Conservation (phyloP, 2,888 invertebrate genomes). For the Rotaria socialis region DNA sequence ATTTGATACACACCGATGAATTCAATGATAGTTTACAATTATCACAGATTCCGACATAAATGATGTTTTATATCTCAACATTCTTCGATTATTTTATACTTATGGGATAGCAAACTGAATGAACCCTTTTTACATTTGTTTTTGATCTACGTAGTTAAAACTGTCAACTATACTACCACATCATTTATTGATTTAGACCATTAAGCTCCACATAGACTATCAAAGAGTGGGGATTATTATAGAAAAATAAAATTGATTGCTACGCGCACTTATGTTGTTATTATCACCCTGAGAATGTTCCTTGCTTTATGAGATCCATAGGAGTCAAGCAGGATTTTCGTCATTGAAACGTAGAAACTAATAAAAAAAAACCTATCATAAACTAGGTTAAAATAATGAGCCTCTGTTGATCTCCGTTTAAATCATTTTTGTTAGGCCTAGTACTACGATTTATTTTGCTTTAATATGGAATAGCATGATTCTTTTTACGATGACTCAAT, state of each 20-base stretch:
- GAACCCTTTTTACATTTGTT: not conserved
- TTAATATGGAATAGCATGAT: no score
- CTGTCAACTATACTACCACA: not conserved
- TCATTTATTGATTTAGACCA: no score
- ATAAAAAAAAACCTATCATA: not conserved
- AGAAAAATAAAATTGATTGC: not conserved
- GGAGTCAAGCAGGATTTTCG: not conserved
- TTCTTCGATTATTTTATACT: no score
- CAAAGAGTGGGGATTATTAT: not conserved
- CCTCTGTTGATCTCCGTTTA: not conserved
- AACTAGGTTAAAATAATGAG: not conserved
- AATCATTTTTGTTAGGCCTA: not conserved
- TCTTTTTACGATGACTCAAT: no score
- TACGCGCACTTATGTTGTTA: not conserved
- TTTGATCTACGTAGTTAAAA: not conserved
- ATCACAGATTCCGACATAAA: no score
- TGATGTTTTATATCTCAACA: no score
- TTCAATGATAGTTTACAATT: no score
- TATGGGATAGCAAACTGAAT: no score
- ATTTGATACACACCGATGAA: no score
- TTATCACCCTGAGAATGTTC: not conserved
- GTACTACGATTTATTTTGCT: not conserved
- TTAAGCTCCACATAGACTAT: not conserved
- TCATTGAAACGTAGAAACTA: not conserved
- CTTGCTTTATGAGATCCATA: not conserved